Conservation (phyloP, 1,140 invertebrate species). For the Leptonema lineaticorne region DNA sequence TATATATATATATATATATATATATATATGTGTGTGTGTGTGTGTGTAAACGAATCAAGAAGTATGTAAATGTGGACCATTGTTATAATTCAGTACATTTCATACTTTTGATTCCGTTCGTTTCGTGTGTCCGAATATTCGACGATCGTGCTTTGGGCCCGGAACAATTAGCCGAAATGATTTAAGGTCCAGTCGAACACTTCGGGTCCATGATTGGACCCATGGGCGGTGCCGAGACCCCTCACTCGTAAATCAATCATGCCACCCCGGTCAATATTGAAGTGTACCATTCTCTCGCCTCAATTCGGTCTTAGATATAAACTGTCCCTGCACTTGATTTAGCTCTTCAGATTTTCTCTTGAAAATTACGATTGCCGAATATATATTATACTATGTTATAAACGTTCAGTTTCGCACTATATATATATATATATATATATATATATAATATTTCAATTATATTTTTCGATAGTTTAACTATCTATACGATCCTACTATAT, state of each 20-base stretch:
- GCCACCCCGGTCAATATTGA: constrained; percentile 8
- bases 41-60: too few relatives aligned
- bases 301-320: neutral
- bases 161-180: constrained; percentile 38
- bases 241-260: constrained; percentile 37
- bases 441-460: too few relatives aligned
- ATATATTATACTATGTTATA: neutral
- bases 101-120: too few relatives aligned
- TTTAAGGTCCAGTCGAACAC: constrained; percentile 29
- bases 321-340: constrained; percentile 34
- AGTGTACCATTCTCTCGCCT: constrained; percentile 11
- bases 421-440: neutral
- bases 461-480: neutral
- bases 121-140: too few relatives aligned
- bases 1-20: too few relatives aligned
- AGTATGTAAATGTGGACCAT: too few relatives aligned
- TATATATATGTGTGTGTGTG: too few relatives aligned
- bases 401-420: neutral
- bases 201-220: constrained; percentile 28
- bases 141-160: constrained; percentile 7
- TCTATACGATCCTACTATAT: neutral
- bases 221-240: constrained; percentile 1
- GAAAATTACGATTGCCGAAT: neutral
- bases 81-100: too few relatives aligned
- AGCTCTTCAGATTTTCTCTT: constrained; percentile 1